Evolutionary conservation across 2,113 vertebrate genomes (phyloP), one percentile per base, ranked within the genome.

Genomic region (Rutilus rutilus): DNA sequence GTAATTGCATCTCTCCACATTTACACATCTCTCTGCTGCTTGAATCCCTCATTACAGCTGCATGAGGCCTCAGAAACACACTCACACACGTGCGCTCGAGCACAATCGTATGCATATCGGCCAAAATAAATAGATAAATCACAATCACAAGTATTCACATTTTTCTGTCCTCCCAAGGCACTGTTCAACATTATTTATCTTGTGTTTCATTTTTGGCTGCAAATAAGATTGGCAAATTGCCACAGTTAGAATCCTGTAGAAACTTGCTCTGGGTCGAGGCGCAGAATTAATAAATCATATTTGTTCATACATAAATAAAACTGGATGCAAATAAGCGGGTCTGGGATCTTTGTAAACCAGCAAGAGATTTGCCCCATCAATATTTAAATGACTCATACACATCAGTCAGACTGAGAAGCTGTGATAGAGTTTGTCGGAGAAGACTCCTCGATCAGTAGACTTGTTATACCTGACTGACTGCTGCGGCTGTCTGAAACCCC

Each of bases 261-360:
- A 90, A 90, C 86, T 79, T 81, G 88, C 87, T 89, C 82, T 83
- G 78, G 85, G 84, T 88, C 89, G 91, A 91, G 84, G 54, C 36
- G 27, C 69, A 21, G 67, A 64, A 92, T 93, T 89, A 93, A 93
- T 94, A 92, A 93, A 93, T 93, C 86, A 93, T 92, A 91, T 93
- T 92, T 92, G 88, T 92, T 93, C 90, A 93, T 93, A 88, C 84
- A 92, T 94, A 90, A 94, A 90, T 94, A 87, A 94, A 87, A 76
- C 90, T 87, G 83, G 77, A 88, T 88, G 86, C 77, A 89, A 85
- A 92, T 87, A 87, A 91, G 88, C 81, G 7, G 90, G 86, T 80
- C 67, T 86, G 89, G 83, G 89, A 85, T 89, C 84, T 89, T 89
- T 87, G 50, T 65, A 85, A 87, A 62, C 86, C 86, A 78, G 52